Percentiles rank a stretch among this genome's conserved stretches.
Conservation (phyloP, 2,888 invertebrate genomes). For the Tiliacea aurago region DNA sequence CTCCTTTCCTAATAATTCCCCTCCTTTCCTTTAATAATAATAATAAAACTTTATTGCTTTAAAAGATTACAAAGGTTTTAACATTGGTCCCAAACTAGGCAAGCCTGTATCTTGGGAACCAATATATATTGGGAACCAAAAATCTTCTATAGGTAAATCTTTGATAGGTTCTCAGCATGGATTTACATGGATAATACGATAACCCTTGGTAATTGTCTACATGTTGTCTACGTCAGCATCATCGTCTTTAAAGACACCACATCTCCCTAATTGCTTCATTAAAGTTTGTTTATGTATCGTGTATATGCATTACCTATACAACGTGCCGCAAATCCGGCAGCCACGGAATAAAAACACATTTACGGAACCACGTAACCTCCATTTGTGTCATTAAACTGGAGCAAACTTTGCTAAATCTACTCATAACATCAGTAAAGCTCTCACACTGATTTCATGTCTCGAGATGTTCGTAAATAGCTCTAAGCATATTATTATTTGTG, state of each 20-base stretch:
- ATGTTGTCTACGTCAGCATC: background rate
- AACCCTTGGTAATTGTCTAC: no score
- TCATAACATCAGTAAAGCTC: conserved; percentile 23
- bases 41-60: no score
- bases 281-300: background rate
- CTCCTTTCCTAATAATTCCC: no score
- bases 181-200: no score
- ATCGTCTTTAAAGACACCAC: background rate
- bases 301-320: background rate
- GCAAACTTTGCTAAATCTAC: conserved; percentile 31
- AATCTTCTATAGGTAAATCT: no score
- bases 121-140: no score
- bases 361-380: conserved; percentile 18
- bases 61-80: no score
- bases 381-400: conserved; percentile 24
- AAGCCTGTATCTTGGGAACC: no score
- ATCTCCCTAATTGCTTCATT: background rate
- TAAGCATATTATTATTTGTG: background rate
- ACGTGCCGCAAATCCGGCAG: background rate
- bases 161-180: no score
- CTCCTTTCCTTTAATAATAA: no score
- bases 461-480: background rate
- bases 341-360: conserved; percentile 31
- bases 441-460: conserved; percentile 31
- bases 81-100: no score